Evolutionary conservation across 1,140 invertebrate genomes (phyloP).

Genomic region (Coboldia fuscipes): DNA sequence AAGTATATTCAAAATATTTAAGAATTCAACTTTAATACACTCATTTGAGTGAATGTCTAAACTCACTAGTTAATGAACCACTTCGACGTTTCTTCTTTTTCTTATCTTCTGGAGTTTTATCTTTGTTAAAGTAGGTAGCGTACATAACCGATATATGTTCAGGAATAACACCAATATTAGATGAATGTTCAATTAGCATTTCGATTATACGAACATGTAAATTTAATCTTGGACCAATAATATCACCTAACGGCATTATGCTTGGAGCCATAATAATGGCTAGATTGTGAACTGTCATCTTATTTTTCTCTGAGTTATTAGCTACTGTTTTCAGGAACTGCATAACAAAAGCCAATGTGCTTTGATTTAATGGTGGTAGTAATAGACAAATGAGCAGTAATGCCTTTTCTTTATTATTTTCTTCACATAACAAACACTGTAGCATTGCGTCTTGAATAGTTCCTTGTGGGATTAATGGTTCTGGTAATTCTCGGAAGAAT

Average conservation of each 20-base stretch:
- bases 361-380: constrained; percentile 35
- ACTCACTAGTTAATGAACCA: constrained; percentile 60
- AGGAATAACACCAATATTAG: constrained; percentile 46
- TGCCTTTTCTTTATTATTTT: constrained; percentile 23
- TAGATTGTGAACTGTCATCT: constrained; percentile 61
- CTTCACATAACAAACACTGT: constrained; percentile 31
- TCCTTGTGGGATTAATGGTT: constrained; percentile 48
- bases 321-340: constrained; percentile 38
- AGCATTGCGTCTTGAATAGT: constrained; percentile 50
- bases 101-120: constrained; percentile 12
- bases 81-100: constrained; percentile 54
- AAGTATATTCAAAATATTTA: constrained; percentile 9
- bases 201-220: constrained; percentile 39
- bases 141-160: too few relatives aligned
- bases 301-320: constrained; percentile 39
- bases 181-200: constrained; percentile 54
- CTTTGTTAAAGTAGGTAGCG: constrained; percentile 25
- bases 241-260: constrained; percentile 50
- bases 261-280: constrained; percentile 63
- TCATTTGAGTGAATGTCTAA: too few relatives aligned
- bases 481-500: constrained; percentile 59
- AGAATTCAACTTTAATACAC: constrained; percentile 6
- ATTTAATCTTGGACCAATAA: constrained; percentile 32
- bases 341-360: constrained; percentile 45
- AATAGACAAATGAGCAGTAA: constrained; percentile 38